These are phyloP conservation scores for Tachycineta bicolor DNA, from an alignment of 2,113 vertebrate genomes.

Conservation along the genomic window DNA sequence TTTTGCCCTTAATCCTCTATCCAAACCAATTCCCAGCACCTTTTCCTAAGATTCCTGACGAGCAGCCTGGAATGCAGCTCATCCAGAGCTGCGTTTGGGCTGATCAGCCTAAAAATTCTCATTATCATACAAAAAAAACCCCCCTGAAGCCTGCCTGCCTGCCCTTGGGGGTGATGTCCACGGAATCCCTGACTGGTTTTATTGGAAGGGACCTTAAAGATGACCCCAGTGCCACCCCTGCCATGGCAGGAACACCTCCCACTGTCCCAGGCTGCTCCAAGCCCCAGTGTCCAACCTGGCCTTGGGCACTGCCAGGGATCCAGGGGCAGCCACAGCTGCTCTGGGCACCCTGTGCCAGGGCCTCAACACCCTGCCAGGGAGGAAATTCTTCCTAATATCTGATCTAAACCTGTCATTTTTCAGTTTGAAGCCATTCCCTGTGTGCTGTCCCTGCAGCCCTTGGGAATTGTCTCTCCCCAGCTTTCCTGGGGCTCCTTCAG, in stretches of 20 bases:
- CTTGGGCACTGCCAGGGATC: not conserved
- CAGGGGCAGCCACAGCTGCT: not conserved
- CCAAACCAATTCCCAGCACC: not conserved
- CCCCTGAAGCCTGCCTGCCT: not conserved
- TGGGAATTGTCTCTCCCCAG: not conserved
- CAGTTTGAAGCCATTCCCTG: not conserved
- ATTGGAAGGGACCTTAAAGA: fast-evolving
- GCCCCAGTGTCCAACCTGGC: not conserved
- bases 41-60: not conserved
- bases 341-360: not conserved
- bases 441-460: fast-evolving
- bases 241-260: not conserved
- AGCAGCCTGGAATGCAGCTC: not conserved
- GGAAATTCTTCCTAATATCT: not conserved
- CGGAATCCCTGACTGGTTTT: not conserved
- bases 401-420: too few species aligned
- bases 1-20: not conserved
- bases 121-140: not conserved
- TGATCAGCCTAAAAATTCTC: not conserved
- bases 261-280: not conserved
- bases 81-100: fast-evolving
- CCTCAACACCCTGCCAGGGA: not conserved
- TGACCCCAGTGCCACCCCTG: fast-evolving
- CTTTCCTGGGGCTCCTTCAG: not conserved
- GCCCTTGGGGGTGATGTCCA: not conserved